A percentile compares a stretch with the other conserved stretches of the same genome.
phyloP scores from a whole-genome alignment of 2,888 invertebrate species.

The Zygaena filipendulae region DNA sequence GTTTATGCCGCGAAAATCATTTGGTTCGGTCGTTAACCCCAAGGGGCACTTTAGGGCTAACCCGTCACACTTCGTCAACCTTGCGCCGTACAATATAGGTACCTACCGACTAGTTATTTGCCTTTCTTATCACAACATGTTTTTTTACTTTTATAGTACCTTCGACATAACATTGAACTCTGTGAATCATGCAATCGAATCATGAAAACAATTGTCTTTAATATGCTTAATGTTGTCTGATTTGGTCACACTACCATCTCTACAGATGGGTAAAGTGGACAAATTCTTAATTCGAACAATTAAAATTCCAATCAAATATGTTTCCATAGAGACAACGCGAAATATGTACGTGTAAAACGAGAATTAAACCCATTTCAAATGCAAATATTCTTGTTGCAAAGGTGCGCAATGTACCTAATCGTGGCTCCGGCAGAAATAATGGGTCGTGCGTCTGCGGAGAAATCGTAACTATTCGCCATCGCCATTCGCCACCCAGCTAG shows the following conservation, averaged over 20 bases:
- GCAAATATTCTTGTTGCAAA: conserved; percentile 31
- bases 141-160: too few species aligned
- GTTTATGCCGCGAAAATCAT: conserved; percentile 55
- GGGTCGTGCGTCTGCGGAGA: conserved; percentile 29
- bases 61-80: conserved; percentile 46
- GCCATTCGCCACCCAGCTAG: too few species aligned
- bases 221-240: too few species aligned
- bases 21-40: conserved; percentile 62
- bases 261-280: too few species aligned
- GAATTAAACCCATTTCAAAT: conserved; percentile 39
- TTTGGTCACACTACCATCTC: too few species aligned
- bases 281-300: too few species aligned
- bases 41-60: conserved; percentile 61
- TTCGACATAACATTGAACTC: too few species aligned
- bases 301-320: conserved; percentile 17
- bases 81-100: conserved; percentile 32
- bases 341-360: conserved; percentile 25
- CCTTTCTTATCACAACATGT: too few species aligned
- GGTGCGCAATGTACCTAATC: conserved; percentile 36
- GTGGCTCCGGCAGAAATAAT: conserved; percentile 35
- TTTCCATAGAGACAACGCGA: too few species aligned
- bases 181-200: too few species aligned
- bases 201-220: too few species aligned
- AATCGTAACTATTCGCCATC: conserved; percentile 39
- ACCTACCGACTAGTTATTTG: conserved; percentile 30